Base-by-base conservation (phyloP, 2,113 vertebrate genomes). In the Narcine bancroftii region DNA sequence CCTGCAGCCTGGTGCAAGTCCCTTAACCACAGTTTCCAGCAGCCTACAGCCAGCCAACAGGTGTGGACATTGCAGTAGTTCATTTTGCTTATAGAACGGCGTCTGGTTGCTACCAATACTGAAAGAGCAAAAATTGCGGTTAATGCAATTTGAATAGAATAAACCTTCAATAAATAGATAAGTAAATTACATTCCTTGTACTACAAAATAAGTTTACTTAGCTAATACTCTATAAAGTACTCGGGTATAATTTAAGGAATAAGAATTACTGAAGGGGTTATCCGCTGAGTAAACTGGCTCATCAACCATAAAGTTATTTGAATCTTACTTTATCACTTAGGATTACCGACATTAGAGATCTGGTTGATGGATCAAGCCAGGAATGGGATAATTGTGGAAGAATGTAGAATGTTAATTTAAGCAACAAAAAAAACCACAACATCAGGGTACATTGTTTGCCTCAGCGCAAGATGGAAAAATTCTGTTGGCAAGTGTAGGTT, bases 121-220 rank as follows among this genome's bases (percentile, higher is more conserved):
- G 72, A 73, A 36, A 36, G 72, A 73, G 72, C 13, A 17, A 73
- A 73, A n/a, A 73, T 36, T 73, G 72, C 0, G 33, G 72, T 9
- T 13, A 36, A 36, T 10, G 33, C 33, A n/a, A 73, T 36, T 33
- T 69, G n/a, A 36, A 36, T 6, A 71, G 36, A 73, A 36, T 73
- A 73, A 73, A n/a, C 15, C 72, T 73, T 73, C 72, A 73, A 73
- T 73, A 73, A 73, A 36, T 36, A n/a, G 72, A 73, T n/a, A 73
- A 73, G 72, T 73, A 73, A n/a, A 15, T 36, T 36, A 10, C n/a
- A 73, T 73, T 72, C 15, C 72, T 73, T n/a, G 26, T 5, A 24
- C 72, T 73, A n/a, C 10, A 36, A 73, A 73, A 73, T 73, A 73
- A 73, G 72, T 73, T 73, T 73, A 73, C 72, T 73, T 73, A 73